Evolutionary conservation across 53 echinoderm and acorn worm species (phyloP).

Genomic region (Astropecten irregularis): DNA sequence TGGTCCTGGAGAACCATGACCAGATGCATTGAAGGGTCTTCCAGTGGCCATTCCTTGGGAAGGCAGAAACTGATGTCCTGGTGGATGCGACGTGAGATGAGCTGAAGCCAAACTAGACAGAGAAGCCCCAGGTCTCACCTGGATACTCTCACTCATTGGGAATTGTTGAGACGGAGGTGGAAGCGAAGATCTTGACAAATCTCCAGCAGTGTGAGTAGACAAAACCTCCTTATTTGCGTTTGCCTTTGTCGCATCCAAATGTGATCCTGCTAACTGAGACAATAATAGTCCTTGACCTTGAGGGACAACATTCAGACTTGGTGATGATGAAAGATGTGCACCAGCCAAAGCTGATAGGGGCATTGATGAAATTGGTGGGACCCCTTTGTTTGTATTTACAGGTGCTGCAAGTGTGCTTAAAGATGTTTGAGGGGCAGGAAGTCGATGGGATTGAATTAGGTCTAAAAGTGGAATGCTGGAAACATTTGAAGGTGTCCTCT

Average conservation of each 20-base stretch:
- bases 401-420: neutral
- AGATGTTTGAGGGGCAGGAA: neutral
- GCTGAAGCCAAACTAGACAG: slow-evolving; percentile 28
- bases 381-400: neutral
- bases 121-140: neutral
- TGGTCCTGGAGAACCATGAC: neutral
- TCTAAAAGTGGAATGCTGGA: neutral
- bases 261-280: slow-evolving; percentile 18
- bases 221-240: neutral
- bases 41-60: neutral
- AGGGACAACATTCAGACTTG: neutral
- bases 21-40: neutral
- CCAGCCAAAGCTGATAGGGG: slow-evolving; percentile 33
- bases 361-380: neutral
- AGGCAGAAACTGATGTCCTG: neutral
- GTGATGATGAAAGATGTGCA: slow-evolving; percentile 4
- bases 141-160: no score
- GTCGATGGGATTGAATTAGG: neutral
- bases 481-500: neutral
- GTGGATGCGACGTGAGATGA: neutral
- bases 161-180: no score
- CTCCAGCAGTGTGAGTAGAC: neutral
- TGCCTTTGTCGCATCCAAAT: neutral
- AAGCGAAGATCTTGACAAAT: neutral
- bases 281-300: slow-evolving; percentile 27